A percentile compares a stretch with the other conserved stretches of the same genome.
These are phyloP conservation scores for Nannoperca australis DNA, from an alignment of 2,797 vertebrate species.

Conservation along the genomic window DNA sequence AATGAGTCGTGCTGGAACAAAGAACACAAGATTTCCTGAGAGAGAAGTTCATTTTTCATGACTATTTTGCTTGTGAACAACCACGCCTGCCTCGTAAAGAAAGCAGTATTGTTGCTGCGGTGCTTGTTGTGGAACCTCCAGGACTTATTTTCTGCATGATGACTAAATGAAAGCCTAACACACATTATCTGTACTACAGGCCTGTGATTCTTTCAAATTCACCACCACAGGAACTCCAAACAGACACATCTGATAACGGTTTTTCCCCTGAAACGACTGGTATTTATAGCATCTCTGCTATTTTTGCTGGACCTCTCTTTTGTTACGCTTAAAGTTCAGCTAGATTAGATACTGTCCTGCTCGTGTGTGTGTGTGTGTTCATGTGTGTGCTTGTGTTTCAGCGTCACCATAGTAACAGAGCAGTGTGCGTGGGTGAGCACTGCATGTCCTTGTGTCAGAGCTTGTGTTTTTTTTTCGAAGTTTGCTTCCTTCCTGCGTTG, in stretches of 20 bases:
- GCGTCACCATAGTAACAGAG: conserved; percentile 66
- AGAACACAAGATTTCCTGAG: conserved; percentile 28
- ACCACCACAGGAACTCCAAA: conserved; percentile 37
- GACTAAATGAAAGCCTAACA: conserved; percentile 37
- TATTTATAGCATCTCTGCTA: conserved; percentile 66
- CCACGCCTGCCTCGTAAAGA: conserved; percentile 19
- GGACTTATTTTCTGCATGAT: conserved; percentile 33
- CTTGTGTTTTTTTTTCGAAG: conserved; percentile 27
- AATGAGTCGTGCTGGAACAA: conserved; percentile 5
- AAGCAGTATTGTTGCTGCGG: conserved; percentile 28
- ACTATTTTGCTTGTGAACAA: conserved; percentile 4
- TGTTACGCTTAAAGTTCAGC: conserved; percentile 64
- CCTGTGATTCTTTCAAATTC: conserved; percentile 3
- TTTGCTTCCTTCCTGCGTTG: conserved; percentile 64
- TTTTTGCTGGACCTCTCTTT: conserved; percentile 53
- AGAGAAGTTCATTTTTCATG: conserved; percentile 44
- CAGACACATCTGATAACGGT: conserved; percentile 71
- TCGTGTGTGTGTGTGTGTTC: conserved; percentile 22
- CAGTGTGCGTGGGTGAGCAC: conserved; percentile 57
- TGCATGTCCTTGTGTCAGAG: conserved; percentile 61
- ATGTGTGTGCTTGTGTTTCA: conserved; percentile 47
- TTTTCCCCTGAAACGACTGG: conserved; percentile 45
- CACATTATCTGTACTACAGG: background rate
- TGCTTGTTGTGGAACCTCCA: conserved; percentile 33
- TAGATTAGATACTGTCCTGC: conserved; percentile 53